Conservation (phyloP, 2,113 vertebrate genomes). For the Hypanus sabinus region DNA sequence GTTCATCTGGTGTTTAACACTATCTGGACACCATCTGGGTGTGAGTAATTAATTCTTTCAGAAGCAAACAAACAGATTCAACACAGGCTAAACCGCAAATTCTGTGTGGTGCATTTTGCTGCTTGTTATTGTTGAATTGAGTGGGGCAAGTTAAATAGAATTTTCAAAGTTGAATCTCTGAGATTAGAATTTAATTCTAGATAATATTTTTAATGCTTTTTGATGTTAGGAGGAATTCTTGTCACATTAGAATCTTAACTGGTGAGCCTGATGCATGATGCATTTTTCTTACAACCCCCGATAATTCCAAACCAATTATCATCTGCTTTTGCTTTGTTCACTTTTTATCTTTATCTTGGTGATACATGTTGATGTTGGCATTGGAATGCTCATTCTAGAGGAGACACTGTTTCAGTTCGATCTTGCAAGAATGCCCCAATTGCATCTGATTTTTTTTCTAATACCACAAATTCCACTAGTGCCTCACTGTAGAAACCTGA, state of each 20-base stretch:
- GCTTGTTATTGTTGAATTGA: too few species aligned
- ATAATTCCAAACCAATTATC: not conserved
- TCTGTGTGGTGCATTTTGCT: not conserved
- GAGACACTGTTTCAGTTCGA: not conserved
- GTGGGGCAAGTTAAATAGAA: not conserved
- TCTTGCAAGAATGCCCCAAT: not conserved
- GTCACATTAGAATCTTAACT: not conserved
- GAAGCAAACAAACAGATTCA: not conserved
- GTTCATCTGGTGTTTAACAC: not conserved
- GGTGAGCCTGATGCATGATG: not conserved
- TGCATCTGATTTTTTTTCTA: too few species aligned
- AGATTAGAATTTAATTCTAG: too few species aligned
- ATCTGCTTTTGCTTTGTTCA: not conserved
- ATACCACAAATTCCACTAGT: not conserved
- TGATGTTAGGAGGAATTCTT: too few species aligned
- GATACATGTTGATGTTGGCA: not conserved
- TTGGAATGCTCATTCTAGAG: not conserved
- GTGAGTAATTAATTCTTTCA: not conserved
- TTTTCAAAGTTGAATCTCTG: not conserved
- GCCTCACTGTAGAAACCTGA: not conserved
- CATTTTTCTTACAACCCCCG: not conserved
- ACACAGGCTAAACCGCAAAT: not conserved
- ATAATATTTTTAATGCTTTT: too few species aligned
- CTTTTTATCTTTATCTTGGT: not conserved
- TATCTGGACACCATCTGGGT: not conserved